Evolutionary conservation across 1,140 invertebrate genomes (phyloP), one percentile per base, ranked within the genome.

Genomic region (Paralvinella palmiformis): DNA sequence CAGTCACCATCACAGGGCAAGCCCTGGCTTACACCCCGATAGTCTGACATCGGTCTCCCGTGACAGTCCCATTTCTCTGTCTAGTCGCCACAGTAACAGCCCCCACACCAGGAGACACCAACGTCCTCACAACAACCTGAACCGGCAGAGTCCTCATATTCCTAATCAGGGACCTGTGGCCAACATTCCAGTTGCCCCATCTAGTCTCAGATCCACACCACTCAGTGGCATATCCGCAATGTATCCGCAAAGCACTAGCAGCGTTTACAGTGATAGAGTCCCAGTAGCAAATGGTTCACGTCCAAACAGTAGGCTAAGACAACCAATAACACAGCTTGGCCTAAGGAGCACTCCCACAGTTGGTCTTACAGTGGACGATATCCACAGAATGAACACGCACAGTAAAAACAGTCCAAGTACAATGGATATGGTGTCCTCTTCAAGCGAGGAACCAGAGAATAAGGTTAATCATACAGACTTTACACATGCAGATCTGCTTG

Each of bases 291-390:
- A 27, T 53, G 41, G 35, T 59, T 50, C 35, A 35, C 59, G 22
- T 44, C 62, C 31, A 29, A 65, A 48, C 61, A 60, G 31, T 48
- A 35, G 31, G 24, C 22, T 56, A 29, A 27, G 22, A 24, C 56
- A 64, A 35, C 62, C 61, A 36, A 63, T 56, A 48, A 64, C 20
- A 33, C 60, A 50, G 29, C 35, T 41, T 22, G 53, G 41, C 22
- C 27, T 27, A 15, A 35, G 53, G 5, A 70, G 48, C 66, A 67
- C 59, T 68, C 62, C 50, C 69, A 69, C 10, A 70, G 70, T 93
- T 73, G 92, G 92, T 0, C 81, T 96, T 4, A 95, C 93, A 0
- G 89, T 92, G 10, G 93, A 95, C 77, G 92, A 95, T 79, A 91
- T 96, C 62, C 90, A 95, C 76, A 84, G 92, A 75, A 84, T 96